A percentile compares a stretch with the other conserved stretches of the same genome.
These are phyloP conservation scores for Drosophila ustulata DNA, from an alignment of 2,888 invertebrate species.

Conservation along the genomic window DNA sequence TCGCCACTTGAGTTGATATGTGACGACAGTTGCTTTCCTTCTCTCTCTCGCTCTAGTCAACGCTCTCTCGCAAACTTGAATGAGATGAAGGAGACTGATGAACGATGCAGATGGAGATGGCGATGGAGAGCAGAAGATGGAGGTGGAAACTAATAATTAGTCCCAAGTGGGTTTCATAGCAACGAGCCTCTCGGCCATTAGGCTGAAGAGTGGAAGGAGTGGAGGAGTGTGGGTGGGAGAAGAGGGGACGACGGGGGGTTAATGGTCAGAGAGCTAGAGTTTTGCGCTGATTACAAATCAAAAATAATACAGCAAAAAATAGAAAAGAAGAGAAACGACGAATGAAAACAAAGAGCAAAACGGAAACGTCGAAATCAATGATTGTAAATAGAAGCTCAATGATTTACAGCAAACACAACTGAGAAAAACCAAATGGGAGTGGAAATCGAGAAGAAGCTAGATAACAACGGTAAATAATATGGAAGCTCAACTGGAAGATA, in stretches of 20 bases:
- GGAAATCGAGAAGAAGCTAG: neutral
- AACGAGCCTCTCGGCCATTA: conserved; percentile 59
- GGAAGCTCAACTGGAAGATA: neutral
- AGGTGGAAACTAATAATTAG: conserved; percentile 71
- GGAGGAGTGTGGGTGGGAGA: neutral
- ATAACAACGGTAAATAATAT: neutral
- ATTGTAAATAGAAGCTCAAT: conserved; percentile 9
- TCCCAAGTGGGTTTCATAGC: conserved; percentile 76
- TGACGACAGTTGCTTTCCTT: conserved; percentile 52
- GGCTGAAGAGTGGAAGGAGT: conserved; percentile 15
- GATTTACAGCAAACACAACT: conserved; percentile 4
- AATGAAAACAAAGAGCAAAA: conserved; percentile 12
- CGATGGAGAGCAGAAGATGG: conserved; percentile 36
- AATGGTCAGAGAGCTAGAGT: conserved; percentile 55
- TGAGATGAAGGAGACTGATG: conserved; percentile 29
- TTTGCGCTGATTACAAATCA: conserved; percentile 48
- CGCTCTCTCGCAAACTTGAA: conserved; percentile 2
- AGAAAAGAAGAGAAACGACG: neutral
- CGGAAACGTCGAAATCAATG: conserved; percentile 16
- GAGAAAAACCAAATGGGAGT: neutral
- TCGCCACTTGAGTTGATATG: conserved; percentile 49
- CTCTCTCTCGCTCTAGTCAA: conserved; percentile 4
- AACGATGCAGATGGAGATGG: conserved; percentile 36
- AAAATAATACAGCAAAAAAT: conserved; percentile 3
- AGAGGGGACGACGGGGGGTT: conserved; percentile 36